These are phyloP conservation scores for Mastacembelus armatus DNA, from an alignment of 2,797 vertebrate genomes.

Conservation along the genomic window DNA sequence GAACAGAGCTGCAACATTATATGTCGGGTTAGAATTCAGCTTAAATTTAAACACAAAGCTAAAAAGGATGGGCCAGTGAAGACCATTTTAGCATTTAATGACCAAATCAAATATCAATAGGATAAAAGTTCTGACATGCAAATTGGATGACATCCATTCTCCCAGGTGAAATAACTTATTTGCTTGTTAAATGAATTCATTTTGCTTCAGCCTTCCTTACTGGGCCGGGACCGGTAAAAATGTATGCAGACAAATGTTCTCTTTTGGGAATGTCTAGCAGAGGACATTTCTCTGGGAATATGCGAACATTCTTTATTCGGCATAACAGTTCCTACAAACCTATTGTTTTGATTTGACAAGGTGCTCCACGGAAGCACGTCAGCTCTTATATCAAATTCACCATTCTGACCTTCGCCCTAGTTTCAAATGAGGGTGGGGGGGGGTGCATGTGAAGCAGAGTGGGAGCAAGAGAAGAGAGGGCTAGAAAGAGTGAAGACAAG, in stretches of 20 bases:
- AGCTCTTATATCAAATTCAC: conserved; percentile 85
- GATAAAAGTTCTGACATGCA: conserved; percentile 48
- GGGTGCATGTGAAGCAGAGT: conserved; percentile 58
- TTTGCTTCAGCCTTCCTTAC: conserved; percentile 70
- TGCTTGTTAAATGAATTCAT: conserved; percentile 73
- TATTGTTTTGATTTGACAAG: conserved; percentile 87
- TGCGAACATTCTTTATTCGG: conserved; percentile 77
- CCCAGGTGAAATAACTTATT: conserved; percentile 64
- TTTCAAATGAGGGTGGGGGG: conserved; percentile 71
- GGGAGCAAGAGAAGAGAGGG: conserved; percentile 38
- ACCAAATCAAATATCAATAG: conserved; percentile 47
- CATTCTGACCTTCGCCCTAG: conserved; percentile 85
- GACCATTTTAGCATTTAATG: conserved; percentile 36
- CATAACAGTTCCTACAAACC: conserved; percentile 78
- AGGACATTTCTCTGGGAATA: conserved; percentile 82
- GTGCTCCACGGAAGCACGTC: conserved; percentile 79
- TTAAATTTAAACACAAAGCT: conserved; percentile 57
- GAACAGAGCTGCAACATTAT: conserved; percentile 55
- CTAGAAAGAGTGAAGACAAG: conserved; percentile 61
- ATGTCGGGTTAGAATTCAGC: conserved; percentile 37
- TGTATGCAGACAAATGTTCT: conserved; percentile 83
- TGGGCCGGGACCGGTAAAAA: conserved; percentile 63
- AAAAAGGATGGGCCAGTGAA: conserved; percentile 19
- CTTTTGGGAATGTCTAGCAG: conserved; percentile 80
- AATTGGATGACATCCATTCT: conserved; percentile 61